Base-by-base conservation (phyloP, 1,140 invertebrate species). In the Harpegnathos saltator region DNA sequence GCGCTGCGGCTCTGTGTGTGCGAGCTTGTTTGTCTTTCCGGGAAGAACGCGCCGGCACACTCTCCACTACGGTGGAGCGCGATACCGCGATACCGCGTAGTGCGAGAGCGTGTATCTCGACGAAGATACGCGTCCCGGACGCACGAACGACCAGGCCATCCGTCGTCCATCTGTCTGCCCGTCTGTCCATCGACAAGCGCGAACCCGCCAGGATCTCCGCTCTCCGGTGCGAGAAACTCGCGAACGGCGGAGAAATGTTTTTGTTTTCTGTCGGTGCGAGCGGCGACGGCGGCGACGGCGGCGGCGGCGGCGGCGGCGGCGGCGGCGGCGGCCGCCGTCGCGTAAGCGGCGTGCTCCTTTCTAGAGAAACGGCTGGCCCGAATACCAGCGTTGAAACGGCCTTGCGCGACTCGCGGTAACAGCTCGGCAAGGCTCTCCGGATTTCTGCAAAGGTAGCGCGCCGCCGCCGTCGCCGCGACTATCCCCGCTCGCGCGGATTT, bases 331-430 rank as follows among this genome's bases (percentile, higher is more conserved):
- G n/a, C 62, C 69, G 87, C 77, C 73, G 62, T 48, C 83, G 69
- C 68, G 74, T 83, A 83, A 87, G 66, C 77, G 87, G 83, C 89
- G 87, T 85, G 88, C 89, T 90, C 89, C 89, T 90, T 90, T 90
- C 89, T 90, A 89, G 86, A 84, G 88, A 90, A 89, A 90, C 89
- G 89, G 80, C 71, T 90, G 89, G 88, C 89, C 88, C 88, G 89
- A 90, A 90, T 90, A 89, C 89, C 85, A 84, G 5, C 75, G 83
- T 81, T 87, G 81, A 89, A 86, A 89, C 89, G 89, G 88, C 89
- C 89, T 90, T 90, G 89, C 86, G 89, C 85, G 86, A 86, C 89
- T 89, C 87, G 88, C 81, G 84, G 84, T 74, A 84, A 87, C 72
- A 86, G 84, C 74, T 68, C 72, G 62, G 59, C 83, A 83, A 86